A percentile compares a stretch with the other conserved stretches of the same genome.
These are phyloP conservation scores for Falco concolor DNA, from an alignment of 2,797 vertebrate species.

Conservation along the genomic window DNA sequence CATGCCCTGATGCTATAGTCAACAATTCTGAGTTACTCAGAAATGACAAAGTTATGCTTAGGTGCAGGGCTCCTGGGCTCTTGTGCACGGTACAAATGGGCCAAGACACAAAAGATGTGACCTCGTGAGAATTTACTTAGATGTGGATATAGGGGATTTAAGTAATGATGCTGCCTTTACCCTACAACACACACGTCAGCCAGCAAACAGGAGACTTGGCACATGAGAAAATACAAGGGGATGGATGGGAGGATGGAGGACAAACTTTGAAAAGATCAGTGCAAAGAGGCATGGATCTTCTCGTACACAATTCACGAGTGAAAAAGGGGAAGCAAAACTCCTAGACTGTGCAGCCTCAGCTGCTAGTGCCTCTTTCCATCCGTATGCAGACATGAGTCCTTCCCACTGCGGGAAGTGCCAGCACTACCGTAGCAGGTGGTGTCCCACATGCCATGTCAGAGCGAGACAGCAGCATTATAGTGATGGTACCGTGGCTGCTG, in stretches of 20 bases:
- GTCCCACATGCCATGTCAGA: not conserved
- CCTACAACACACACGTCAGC: not conserved
- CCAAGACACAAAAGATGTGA: not conserved
- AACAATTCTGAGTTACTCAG: not conserved
- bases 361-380: not conserved
- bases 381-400: not conserved
- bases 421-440: not conserved
- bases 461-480: accelerated
- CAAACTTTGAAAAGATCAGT: not conserved
- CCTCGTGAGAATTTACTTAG: not conserved
- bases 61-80: not conserved
- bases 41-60: not conserved
- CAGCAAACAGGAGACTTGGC: not conserved
- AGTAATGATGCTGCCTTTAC: not conserved
- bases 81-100: not conserved
- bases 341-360: not conserved
- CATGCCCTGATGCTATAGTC: not conserved
- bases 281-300: not conserved
- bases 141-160: not conserved
- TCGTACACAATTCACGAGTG: not conserved
- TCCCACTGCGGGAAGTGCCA: accelerated
- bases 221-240: not conserved
- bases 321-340: not conserved
- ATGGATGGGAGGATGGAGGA: not conserved
- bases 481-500: not conserved